Evolutionary conservation across 2,888 invertebrate species (phyloP).

Genomic region (Allophyes oxyacanthae): DNA sequence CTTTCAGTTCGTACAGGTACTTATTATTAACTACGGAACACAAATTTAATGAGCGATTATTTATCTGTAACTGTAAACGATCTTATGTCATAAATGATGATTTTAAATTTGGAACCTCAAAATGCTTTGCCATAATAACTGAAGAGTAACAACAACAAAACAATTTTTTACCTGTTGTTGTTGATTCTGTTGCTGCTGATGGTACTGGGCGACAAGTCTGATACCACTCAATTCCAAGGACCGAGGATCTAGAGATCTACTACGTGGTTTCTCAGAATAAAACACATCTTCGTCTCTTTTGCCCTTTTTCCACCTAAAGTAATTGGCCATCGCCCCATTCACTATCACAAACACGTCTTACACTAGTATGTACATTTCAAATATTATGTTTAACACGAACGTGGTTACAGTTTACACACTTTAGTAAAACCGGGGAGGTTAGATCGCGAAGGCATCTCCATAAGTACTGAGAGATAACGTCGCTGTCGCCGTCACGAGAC

Average conservation of each 20-base stretch:
- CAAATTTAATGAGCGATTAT: constrained; percentile 13
- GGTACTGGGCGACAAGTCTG: constrained; percentile 88
- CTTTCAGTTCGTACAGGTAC: no score
- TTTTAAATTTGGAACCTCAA: background rate
- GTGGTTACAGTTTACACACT: constrained; percentile 56
- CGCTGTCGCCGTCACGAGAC: constrained; percentile 84
- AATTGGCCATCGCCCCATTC: constrained; percentile 88
- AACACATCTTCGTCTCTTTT: constrained; percentile 89
- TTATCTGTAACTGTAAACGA: constrained; percentile 1
- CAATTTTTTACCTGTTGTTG: constrained; percentile 40
- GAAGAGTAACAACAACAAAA: background rate
- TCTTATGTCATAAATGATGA: background rate
- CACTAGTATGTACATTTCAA: constrained; percentile 53
- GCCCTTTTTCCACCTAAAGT: constrained; percentile 92
- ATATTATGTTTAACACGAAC: constrained; percentile 35
- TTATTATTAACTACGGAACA: background rate
- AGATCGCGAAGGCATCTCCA: constrained; percentile 79
- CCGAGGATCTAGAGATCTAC: constrained; percentile 92
- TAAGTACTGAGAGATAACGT: constrained; percentile 83
- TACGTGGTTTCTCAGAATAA: constrained; percentile 91
- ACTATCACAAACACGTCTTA: constrained; percentile 55
- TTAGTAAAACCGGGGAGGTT: constrained; percentile 66
- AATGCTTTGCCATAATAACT: background rate
- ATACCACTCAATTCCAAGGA: constrained; percentile 92
- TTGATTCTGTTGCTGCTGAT: constrained; percentile 70